Evolutionary conservation across 1,140 invertebrate species (phyloP), one percentile per base, ranked within the genome.

Genomic region (Antheraea pernyi): DNA sequence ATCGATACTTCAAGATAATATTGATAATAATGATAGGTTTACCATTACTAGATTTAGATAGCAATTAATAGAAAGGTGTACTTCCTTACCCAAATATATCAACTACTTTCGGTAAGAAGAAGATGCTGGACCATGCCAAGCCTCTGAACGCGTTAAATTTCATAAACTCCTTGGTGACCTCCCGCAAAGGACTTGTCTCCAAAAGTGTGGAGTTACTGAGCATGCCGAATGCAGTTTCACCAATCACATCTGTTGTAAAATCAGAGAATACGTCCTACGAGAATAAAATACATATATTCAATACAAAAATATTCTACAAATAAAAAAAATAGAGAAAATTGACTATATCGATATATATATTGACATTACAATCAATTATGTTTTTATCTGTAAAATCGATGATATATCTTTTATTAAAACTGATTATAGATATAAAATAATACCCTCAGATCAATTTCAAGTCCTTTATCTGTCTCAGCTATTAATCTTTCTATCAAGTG

Each of bases 191-290:
- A 11, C 78, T 76, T 4, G 75, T 65, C 0, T 77, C 77, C 2
- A 76, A 79, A 0, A 75, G 67, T 5, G 79, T 84, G 3, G 86
- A 78, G n/a, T 85, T 68, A 53, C 80, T 77, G 22, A 93, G 79
- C 9, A 95, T 73, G 0, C 94, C 95, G 79, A 95, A 95, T 0
- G 93, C 93, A 37, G 89, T 89, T 0, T 91, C 91, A 0, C 92
- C 93, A 59, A 94, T 93, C 0, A 94, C 84, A 68, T 95, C 94
- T 0, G 92, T 94, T 0, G 93, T 88, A 67, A 86, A 94, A 63
- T 93, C 89, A 0, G 81, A 79, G 30, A 91, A 80, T 4, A 93
- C n/a, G 30, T 84, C 80, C 82, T 93, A n/a, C n/a, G n/a, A 83
- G 37, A 59, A 73, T 75, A 61, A 64, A 65, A 81, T n/a, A n/a